phyloP scores from a whole-genome alignment of 2,113 vertebrate species.

The Cygnus atratus region DNA sequence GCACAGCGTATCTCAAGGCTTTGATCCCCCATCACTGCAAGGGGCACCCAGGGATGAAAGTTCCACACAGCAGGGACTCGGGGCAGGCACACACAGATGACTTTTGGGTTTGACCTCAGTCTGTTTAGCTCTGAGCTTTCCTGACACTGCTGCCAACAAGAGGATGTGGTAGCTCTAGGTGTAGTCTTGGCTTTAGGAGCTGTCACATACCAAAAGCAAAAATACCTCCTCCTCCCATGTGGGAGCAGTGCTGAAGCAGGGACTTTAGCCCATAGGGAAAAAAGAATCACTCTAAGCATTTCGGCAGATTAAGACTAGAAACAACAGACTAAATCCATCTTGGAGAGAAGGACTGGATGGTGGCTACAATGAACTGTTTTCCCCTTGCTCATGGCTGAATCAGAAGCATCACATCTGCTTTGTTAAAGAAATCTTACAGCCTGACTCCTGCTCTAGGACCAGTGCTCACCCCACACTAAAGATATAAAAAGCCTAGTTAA shows the following conservation, averaged over 20 bases:
- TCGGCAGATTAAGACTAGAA: neutral
- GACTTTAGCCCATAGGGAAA: neutral
- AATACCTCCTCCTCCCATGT: neutral
- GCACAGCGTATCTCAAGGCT: neutral
- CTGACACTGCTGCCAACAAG: neutral
- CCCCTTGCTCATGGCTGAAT: neutral
- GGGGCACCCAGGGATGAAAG: neutral
- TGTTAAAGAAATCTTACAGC: neutral
- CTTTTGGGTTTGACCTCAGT: neutral
- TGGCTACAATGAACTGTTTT: fast-evolving
- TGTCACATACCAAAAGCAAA: neutral
- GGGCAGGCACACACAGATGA: neutral
- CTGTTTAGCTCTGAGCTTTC: neutral
- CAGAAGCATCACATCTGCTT: fast-evolving
- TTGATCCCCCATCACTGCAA: neutral
- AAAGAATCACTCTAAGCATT: neutral
- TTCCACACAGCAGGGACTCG: neutral
- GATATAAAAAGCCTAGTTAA: neutral
- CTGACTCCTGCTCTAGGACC: fast-evolving
- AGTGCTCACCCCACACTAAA: neutral
- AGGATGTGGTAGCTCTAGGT: neutral
- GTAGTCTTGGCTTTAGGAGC: neutral
- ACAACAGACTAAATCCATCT: neutral
- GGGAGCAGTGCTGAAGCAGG: neutral
- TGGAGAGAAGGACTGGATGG: neutral